These are phyloP conservation scores for Murina feae DNA, from an alignment of 2,113 vertebrate species.

Conservation along the genomic window DNA sequence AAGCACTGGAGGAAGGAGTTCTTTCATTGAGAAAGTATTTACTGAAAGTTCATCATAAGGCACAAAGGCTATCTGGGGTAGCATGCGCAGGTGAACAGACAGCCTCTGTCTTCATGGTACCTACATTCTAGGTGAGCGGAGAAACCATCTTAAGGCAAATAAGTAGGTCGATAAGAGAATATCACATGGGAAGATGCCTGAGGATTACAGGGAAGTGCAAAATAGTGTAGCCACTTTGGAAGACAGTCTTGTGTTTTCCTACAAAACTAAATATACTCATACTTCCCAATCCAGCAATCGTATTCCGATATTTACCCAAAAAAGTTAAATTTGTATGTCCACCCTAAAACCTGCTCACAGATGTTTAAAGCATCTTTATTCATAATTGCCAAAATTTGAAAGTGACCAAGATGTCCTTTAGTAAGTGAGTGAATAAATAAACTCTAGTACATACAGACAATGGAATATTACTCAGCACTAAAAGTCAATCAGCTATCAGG, in stretches of 20 bases:
- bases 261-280: neutral
- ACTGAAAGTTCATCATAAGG: neutral
- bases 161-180: neutral
- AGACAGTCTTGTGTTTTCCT: neutral
- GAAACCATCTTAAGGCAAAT: neutral
- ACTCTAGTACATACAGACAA: neutral
- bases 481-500: neutral
- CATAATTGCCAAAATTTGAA: neutral
- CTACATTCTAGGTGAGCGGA: neutral
- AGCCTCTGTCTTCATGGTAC: neutral
- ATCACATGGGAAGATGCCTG: neutral
- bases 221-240: neutral
- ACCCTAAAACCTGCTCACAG: neutral
- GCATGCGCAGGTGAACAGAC: neutral
- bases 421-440: neutral
- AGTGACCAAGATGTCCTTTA: neutral
- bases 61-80: neutral
- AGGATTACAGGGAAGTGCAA: neutral
- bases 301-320: neutral
- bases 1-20: neutral
- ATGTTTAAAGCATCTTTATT: neutral
- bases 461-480: neutral
- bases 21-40: neutral
- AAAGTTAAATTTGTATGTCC: neutral
- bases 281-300: neutral